A percentile compares a stretch with the other conserved stretches of the same genome.
phyloP scores from a whole-genome alignment of 1,140 invertebrate species.

The Sycobia sp. region DNA sequence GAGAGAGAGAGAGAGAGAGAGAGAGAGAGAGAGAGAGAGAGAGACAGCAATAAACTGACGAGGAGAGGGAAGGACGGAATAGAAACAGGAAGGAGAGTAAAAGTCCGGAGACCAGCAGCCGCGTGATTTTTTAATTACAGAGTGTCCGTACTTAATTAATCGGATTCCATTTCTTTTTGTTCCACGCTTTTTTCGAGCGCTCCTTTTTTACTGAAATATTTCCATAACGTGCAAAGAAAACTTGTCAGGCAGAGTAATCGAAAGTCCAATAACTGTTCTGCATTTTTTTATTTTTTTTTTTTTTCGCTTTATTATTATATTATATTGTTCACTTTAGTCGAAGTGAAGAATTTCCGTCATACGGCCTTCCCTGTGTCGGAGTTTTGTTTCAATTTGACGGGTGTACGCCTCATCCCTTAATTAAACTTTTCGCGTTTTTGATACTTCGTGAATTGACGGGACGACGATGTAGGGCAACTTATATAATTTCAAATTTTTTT shows the following conservation, averaged over 20 bases:
- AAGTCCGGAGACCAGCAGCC: background rate
- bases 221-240: conserved; percentile 22
- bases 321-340: conserved; percentile 2
- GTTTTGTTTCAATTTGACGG: no score
- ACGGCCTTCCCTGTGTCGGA: background rate
- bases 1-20: no score
- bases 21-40: no score
- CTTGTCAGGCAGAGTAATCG: conserved; percentile 27
- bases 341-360: conserved; percentile 21
- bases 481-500: background rate
- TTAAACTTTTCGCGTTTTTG: conserved; percentile 21
- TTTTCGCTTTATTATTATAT: background rate
- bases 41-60: no score
- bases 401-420: conserved; percentile 12
- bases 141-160: conserved; percentile 33
- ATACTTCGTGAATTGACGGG: no score
- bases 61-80: no score
- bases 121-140: conserved; percentile 34
- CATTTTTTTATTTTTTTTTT: no score
- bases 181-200: background rate
- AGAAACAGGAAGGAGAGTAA: background rate
- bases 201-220: conserved; percentile 6
- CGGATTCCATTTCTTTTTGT: conserved; percentile 21
- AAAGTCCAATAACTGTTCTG: conserved; percentile 23
- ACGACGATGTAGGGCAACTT: background rate